Base-by-base conservation (phyloP, 2,797 vertebrate genomes). In the Microctenopoma stevenorrisi region DNA sequence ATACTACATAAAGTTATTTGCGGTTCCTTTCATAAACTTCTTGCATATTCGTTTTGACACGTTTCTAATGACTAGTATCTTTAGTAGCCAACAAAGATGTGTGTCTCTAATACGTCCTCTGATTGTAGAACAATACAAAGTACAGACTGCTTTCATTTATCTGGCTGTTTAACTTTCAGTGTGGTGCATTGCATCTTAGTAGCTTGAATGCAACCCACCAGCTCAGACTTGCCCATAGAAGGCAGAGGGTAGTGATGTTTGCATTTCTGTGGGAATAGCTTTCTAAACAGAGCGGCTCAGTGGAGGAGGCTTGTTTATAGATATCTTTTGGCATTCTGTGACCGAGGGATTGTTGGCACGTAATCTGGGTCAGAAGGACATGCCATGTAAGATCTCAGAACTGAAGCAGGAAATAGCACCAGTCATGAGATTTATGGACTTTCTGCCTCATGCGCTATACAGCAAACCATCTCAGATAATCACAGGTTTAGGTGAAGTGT, bases 261-360 rank as follows among this genome's bases (percentile, higher is more conserved):
- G 85, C 83, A 82, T 90, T 87, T 91, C 82, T 89, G 86, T 70
- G 84, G 85, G 67, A 84, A 74, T 69, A n/a, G 65, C 64, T 86
- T 76, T 87, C 78, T 64, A 89, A 89, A 89, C 87, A 88, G 58
- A 76, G 68, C 79, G 58, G 86, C 87, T 83, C 79, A 84, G 76
- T 73, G 72, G 72, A 83, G 81, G 68, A 72, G 84, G 72, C 65
- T 72, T 87, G 84, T 86, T 88, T 88, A 81, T 83, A 85, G 84
- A 88, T 88, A 83, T 81, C 77, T 76, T 42, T 90, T 84, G 86
- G 83, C 65, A 83, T 79, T 84, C 84, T 82, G 81, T 52, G 83
- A 83, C 78, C 54, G 71, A 84, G 71, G 81, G 81, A 83, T 74
- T 74, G 83, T 58, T 88, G 87, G 88, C 81, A 84, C 86, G 84